A percentile compares a stretch with the other conserved stretches of the same genome.
Evolutionary conservation across 1,140 invertebrate species (phyloP).

Genomic region (Drosophila ironensis): DNA sequence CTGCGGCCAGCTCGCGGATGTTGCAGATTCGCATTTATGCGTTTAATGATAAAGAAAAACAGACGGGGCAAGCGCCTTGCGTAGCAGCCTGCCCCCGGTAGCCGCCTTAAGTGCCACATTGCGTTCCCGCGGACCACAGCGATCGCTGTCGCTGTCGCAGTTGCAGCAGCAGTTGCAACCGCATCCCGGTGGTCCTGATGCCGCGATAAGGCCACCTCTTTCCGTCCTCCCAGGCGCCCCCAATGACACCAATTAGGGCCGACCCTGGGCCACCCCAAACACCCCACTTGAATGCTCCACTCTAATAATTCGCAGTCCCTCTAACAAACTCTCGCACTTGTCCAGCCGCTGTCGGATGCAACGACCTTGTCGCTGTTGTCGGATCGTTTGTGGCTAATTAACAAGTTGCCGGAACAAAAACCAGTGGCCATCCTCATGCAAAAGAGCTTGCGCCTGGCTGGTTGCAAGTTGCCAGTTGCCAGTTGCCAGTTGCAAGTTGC

Average conservation of each 20-base stretch:
- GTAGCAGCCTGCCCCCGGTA: constrained; percentile 67
- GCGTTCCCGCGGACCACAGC: constrained; percentile 47
- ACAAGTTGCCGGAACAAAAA: constrained; percentile 45
- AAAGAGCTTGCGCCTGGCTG: constrained; percentile 16
- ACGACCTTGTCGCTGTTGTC: constrained; percentile 42
- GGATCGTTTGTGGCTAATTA: constrained; percentile 66
- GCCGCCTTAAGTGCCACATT: constrained; percentile 74
- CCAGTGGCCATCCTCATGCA: constrained; percentile 32
- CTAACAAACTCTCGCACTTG: neutral
- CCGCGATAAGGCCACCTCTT: neutral
- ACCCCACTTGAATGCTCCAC: too few relatives aligned
- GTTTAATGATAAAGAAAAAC: constrained; percentile 77
- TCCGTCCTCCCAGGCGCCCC: too few relatives aligned
- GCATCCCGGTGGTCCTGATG: constrained; percentile 12
- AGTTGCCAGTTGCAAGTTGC: constrained; percentile 24
- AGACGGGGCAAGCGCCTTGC: constrained; percentile 39
- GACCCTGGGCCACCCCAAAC: too few relatives aligned
- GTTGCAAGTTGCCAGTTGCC: neutral
- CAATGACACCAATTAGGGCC: neutral
- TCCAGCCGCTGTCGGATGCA: neutral
- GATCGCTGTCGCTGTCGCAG: neutral
- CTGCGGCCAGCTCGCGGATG: constrained; percentile 11
- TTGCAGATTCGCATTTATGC: constrained; percentile 77
- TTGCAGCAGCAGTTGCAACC: neutral
- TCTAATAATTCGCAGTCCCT: too few relatives aligned